Percentiles rank a stretch among this genome's conserved stretches.
These are phyloP conservation scores for Lithodes maja DNA, from an alignment of 2,888 invertebrate species.

Conservation along the genomic window DNA sequence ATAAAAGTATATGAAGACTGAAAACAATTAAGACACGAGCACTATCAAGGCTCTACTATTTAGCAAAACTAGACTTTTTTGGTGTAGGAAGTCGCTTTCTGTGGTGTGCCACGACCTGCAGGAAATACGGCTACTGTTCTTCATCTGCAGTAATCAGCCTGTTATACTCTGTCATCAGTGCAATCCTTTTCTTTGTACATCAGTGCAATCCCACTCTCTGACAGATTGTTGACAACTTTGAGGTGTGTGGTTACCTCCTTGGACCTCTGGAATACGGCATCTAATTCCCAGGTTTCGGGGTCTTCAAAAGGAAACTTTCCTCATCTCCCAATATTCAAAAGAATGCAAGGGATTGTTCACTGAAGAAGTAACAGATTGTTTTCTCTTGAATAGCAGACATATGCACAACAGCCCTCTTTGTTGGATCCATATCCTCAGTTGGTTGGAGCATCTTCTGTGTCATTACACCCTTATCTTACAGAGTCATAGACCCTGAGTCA, in stretches of 20 bases:
- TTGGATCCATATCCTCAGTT: neutral
- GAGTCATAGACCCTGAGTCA: neutral
- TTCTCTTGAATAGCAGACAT: slow-evolving; percentile 12
- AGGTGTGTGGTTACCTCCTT: slow-evolving; percentile 16
- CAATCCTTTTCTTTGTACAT: too few relatives aligned
- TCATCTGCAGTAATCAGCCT: neutral
- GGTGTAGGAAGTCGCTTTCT: slow-evolving; percentile 17
- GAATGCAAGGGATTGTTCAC: slow-evolving; percentile 8
- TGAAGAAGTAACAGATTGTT: slow-evolving; percentile 10
- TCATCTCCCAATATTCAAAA: slow-evolving; percentile 2
- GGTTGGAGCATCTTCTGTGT: too few relatives aligned
- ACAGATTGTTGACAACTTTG: slow-evolving; percentile 15
- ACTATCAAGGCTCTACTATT: neutral
- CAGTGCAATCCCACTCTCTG: too few relatives aligned
- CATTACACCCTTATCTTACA: neutral
- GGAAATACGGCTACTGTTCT: slow-evolving; percentile 3
- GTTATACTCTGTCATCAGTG: slow-evolving; percentile 22
- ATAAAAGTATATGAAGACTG: neutral
- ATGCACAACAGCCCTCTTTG: neutral
- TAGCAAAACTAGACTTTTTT: neutral
- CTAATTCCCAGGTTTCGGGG: slow-evolving; percentile 7
- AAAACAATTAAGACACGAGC: too few relatives aligned
- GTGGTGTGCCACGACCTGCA: too few relatives aligned
- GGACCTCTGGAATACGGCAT: slow-evolving; percentile 11
- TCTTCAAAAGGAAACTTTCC: neutral